Percentiles rank a stretch among this genome's conserved stretches.
Evolutionary conservation across 1,140 invertebrate species (phyloP).

Genomic region (Drosophila pandora): DNA sequence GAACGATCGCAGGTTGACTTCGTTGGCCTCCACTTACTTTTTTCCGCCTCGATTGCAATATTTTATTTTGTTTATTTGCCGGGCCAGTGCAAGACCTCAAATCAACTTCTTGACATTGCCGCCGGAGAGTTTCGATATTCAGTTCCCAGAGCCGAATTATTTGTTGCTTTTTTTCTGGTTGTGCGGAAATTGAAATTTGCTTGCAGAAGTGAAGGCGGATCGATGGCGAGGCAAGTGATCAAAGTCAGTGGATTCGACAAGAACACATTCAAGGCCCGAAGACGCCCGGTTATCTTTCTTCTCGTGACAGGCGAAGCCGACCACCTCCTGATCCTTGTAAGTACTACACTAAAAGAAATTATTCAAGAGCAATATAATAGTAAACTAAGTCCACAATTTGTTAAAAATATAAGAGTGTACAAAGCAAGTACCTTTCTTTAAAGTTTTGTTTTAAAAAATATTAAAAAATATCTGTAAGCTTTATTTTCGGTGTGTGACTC

Average conservation of each 20-base stretch:
- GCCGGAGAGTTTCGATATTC: constrained; percentile 44
- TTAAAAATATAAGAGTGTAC: background rate
- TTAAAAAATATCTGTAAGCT: background rate
- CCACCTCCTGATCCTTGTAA: constrained; percentile 14
- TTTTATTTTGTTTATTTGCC: constrained; percentile 71
- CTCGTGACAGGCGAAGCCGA: constrained; percentile 16
- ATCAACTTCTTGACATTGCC: constrained; percentile 46
- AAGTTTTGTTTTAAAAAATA: background rate
- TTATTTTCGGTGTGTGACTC: constrained; percentile 10
- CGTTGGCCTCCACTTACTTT: constrained; percentile 65
- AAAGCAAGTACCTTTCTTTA: too few species aligned
- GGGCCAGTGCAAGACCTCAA: constrained; percentile 16
- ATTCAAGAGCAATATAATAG: background rate
- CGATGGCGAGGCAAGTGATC: constrained; percentile 61
- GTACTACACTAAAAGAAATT: background rate
- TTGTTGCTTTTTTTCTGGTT: constrained; percentile 11
- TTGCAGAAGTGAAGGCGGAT: constrained; percentile 64
- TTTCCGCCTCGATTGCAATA: constrained; percentile 38
- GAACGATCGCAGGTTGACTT: constrained; percentile 72
- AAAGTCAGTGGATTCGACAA: constrained; percentile 49
- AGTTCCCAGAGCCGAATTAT: constrained; percentile 40
- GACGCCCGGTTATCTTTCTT: constrained; percentile 38
- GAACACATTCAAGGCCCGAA: constrained; percentile 26
- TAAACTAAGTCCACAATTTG: background rate
- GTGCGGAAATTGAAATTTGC: constrained; percentile 63